A percentile compares a stretch with the other conserved stretches of the same genome.
Conservation (phyloP, 2,113 vertebrate species). For the Maccullochella peelii region DNA sequence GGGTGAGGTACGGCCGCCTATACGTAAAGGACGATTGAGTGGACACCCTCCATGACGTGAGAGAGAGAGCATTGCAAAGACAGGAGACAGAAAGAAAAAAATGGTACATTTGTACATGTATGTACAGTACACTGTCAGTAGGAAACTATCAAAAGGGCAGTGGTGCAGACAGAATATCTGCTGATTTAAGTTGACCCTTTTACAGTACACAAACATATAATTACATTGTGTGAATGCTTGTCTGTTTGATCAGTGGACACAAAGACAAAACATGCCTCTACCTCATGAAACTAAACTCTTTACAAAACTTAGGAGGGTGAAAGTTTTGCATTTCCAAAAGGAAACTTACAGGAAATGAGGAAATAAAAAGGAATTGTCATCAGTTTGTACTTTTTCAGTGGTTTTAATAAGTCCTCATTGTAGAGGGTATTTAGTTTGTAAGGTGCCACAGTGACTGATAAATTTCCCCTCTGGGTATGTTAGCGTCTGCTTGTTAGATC, state of each 20-base stretch:
- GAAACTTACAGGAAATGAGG: background rate
- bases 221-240: no score
- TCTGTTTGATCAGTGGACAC: no score
- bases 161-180: slow-evolving; percentile 8
- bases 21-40: slow-evolving; percentile 60
- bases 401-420: background rate
- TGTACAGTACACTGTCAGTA: background rate
- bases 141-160: slow-evolving; percentile 13
- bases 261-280: background rate
- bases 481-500: slow-evolving; percentile 17
- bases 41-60: slow-evolving; percentile 36
- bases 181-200: slow-evolving; percentile 21
- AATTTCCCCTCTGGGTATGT: background rate
- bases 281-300: background rate
- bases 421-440: background rate
- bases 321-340: slow-evolving; percentile 8
- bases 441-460: background rate
- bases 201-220: slow-evolving; percentile 17
- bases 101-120: background rate
- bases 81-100: slow-evolving; percentile 5
- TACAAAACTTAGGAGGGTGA: background rate
- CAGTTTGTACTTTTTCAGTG: background rate
- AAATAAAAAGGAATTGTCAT: background rate
- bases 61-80: slow-evolving; percentile 5
- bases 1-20: slow-evolving; percentile 43